These are phyloP conservation scores for Ferdinandea cuprea DNA, from an alignment of 2,888 invertebrate genomes.

Conservation along the genomic window DNA sequence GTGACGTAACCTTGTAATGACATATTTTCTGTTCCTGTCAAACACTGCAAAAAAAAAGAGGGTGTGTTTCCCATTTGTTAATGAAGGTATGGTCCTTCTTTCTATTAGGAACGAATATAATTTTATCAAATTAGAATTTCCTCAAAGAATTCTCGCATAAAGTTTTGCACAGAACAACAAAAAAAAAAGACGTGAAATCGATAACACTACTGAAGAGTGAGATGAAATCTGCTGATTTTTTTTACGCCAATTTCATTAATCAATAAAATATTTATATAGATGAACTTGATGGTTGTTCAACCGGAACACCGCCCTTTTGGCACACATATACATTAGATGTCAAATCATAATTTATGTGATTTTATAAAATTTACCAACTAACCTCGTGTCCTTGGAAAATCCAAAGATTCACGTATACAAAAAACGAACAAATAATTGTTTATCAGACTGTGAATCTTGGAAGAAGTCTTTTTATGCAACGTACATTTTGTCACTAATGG, in stretches of 20 bases:
- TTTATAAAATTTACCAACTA: slow-evolving; percentile 5
- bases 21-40: slow-evolving; percentile 43
- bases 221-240: slow-evolving; percentile 39
- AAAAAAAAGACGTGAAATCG: slow-evolving; percentile 30
- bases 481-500: slow-evolving; percentile 27
- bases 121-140: background rate
- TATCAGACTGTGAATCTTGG: background rate
- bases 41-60: slow-evolving; percentile 27
- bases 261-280: slow-evolving; percentile 42
- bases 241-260: slow-evolving; percentile 27
- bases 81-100: background rate
- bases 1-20: slow-evolving; percentile 66
- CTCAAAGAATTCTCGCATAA: background rate
- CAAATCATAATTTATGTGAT: background rate
- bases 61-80: slow-evolving; percentile 34
- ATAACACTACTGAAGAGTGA: slow-evolving; percentile 18
- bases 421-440: slow-evolving; percentile 6
- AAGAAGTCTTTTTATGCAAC: slow-evolving; percentile 1
- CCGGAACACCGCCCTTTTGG: slow-evolving; percentile 33
- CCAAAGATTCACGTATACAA: slow-evolving; percentile 5
- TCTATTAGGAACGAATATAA: background rate
- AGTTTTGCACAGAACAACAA: background rate
- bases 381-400: slow-evolving; percentile 39
- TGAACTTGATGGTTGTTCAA: slow-evolving; percentile 45
- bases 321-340: background rate